These are phyloP conservation scores for Cirrhinus mrigala DNA, from an alignment of 2,797 vertebrate species.

Conservation along the genomic window DNA sequence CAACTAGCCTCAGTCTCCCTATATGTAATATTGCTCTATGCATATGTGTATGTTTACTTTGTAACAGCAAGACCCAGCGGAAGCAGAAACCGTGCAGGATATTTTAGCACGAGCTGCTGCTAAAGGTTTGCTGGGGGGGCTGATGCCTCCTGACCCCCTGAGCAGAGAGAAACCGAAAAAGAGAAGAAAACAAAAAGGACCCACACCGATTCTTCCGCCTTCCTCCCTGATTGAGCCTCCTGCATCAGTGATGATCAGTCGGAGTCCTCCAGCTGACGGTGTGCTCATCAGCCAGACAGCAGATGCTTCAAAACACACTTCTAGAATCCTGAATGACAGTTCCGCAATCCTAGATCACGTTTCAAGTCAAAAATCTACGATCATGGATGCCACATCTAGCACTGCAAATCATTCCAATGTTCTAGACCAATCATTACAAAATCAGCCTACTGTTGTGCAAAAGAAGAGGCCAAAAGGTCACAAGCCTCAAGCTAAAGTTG, in stretches of 20 bases:
- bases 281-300: neutral
- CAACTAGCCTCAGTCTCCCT: neutral
- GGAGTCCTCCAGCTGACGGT: neutral
- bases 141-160: conserved; percentile 57
- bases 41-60: conserved; percentile 34
- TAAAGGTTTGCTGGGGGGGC: conserved; percentile 82
- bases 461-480: neutral
- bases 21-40: neutral
- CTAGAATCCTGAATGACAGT: neutral
- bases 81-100: conserved; percentile 81
- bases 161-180: conserved; percentile 16
- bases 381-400: conserved; percentile 28
- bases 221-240: neutral
- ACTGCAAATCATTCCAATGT: conserved; percentile 40
- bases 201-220: neutral
- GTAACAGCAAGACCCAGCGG: conserved; percentile 80
- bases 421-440: conserved; percentile 34
- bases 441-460: neutral
- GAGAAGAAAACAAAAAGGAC: conserved; percentile 26
- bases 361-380: neutral
- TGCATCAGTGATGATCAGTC: neutral
- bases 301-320: neutral
- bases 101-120: conserved; percentile 85
- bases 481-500: neutral
- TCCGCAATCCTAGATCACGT: conserved; percentile 8